These are phyloP conservation scores for Cyclophora albipunctata DNA, from an alignment of 2,888 invertebrate genomes.

Conservation along the genomic window DNA sequence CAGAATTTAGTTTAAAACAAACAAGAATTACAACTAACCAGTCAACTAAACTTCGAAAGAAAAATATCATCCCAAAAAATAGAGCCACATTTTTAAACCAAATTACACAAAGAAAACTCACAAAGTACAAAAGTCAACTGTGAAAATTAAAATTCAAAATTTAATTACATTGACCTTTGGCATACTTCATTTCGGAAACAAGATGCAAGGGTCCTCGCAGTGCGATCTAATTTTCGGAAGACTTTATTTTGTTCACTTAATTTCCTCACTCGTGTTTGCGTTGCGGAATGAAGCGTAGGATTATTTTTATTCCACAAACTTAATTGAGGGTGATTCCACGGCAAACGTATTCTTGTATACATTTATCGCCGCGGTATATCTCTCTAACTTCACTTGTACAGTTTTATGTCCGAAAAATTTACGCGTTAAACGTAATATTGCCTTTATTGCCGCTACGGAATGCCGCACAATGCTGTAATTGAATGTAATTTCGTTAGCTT, in stretches of 20 bases:
- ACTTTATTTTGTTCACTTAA: conserved; percentile 70
- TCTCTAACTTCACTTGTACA: conserved; percentile 72
- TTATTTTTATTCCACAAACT: conserved; percentile 54
- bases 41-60: conserved; percentile 4
- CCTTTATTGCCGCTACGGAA: conserved; percentile 63
- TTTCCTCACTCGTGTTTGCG: conserved; percentile 68
- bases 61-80: conserved; percentile 12
- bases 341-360: conserved; percentile 54
- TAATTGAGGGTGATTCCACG: conserved; percentile 45
- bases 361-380: conserved; percentile 71
- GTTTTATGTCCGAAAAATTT: conserved; percentile 75
- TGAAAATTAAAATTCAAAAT: conserved; percentile 53
- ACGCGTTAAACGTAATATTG: conserved; percentile 59
- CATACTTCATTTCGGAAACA: conserved; percentile 41
- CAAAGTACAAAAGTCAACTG: conserved; percentile 31
- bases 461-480: conserved; percentile 66
- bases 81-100: conserved; percentile 29
- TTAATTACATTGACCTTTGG: conserved; percentile 51
- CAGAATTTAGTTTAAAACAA: too few species aligned
- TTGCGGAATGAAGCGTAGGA: conserved; percentile 52
- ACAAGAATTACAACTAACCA: too few species aligned
- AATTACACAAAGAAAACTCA: conserved; percentile 35
- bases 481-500: conserved; percentile 74
- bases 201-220: conserved; percentile 48
- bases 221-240: conserved; percentile 60